phyloP scores from a whole-genome alignment of 2,888 invertebrate genomes.

The Nemurella pictetii region DNA sequence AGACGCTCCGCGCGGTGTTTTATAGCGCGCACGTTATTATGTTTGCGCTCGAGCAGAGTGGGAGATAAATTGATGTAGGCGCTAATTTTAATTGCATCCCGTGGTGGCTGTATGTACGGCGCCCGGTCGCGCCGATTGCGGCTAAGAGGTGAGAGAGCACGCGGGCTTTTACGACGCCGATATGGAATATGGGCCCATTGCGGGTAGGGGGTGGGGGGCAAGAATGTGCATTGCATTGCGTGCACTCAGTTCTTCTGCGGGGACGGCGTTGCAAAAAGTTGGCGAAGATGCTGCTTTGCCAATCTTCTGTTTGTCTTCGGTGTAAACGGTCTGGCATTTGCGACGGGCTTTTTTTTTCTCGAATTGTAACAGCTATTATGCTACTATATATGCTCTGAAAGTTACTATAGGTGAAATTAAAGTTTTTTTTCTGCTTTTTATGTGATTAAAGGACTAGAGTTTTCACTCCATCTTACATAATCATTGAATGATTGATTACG shows the following conservation, averaged over 20 bases:
- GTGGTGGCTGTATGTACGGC: too few relatives aligned
- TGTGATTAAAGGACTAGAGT: slow-evolving; percentile 21
- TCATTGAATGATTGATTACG: slow-evolving; percentile 8
- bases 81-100: not conserved
- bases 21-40: not conserved
- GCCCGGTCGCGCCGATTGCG: too few relatives aligned
- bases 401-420: not conserved
- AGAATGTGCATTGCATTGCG: not conserved
- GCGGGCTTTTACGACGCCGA: not conserved
- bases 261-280: not conserved
- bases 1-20: not conserved
- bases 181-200: too few relatives aligned
- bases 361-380: not conserved
- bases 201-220: not conserved
- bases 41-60: not conserved
- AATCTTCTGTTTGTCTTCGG: not conserved
- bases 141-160: not conserved
- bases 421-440: not conserved
- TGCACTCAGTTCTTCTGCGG: not conserved
- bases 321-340: not conserved
- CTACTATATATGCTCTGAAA: not conserved
- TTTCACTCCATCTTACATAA: slow-evolving; percentile 19
- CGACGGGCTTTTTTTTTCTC: not conserved
- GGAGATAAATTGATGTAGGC: not conserved
- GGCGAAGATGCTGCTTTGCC: not conserved